Percentiles rank a stretch among this genome's conserved stretches.
phyloP scores from a whole-genome alignment of 2,113 vertebrate species.

The Strix uralensis region DNA sequence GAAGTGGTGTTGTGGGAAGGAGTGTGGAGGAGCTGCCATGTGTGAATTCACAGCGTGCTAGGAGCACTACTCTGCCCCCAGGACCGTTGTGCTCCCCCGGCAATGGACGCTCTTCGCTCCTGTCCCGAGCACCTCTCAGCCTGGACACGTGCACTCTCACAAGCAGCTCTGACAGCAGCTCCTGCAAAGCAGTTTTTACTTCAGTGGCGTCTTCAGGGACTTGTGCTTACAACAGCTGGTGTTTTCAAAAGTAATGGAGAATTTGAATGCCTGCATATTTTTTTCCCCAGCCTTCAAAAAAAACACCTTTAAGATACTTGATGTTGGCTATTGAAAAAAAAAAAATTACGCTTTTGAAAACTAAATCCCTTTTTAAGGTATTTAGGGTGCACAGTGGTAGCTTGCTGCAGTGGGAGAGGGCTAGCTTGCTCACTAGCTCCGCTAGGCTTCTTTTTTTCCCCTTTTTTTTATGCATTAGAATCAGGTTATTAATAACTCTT shows the following conservation, averaged over 20 bases:
- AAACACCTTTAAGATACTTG: background rate
- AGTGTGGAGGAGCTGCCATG: rapidly evolving
- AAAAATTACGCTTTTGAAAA: background rate
- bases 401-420: background rate
- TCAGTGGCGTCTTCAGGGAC: background rate
- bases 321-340: background rate
- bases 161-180: background rate
- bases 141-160: rapidly evolving
- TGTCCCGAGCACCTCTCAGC: background rate
- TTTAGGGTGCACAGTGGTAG: background rate
- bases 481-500: constrained; percentile 54
- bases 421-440: background rate
- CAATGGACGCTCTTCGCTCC: background rate
- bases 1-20: background rate
- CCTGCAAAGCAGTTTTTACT: background rate
- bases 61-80: background rate
- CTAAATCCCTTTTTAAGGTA: background rate
- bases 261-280: background rate
- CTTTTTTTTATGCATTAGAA: background rate
- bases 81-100: rapidly evolving
- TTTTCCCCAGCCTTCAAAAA: background rate
- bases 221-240: background rate
- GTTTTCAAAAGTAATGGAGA: background rate
- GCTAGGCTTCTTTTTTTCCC: background rate
- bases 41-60: background rate